Evolutionary conservation across 2,797 vertebrate species (phyloP), one percentile per base, ranked within the genome.

Genomic region (Dermochelys coriacea): DNA sequence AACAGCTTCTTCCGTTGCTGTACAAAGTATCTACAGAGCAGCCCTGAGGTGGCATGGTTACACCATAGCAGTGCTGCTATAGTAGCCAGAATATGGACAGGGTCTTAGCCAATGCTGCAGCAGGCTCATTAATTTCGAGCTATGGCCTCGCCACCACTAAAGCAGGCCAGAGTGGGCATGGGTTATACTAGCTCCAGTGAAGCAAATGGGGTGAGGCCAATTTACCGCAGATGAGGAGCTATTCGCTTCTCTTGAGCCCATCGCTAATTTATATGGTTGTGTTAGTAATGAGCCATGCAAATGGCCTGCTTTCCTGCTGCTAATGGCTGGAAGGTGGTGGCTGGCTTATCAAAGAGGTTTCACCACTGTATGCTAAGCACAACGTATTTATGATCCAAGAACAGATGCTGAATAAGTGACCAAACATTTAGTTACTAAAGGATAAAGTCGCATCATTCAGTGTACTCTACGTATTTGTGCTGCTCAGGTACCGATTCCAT

Each of bases 401-500:
- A 29, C 27, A 18, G 74, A 77, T 4, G 29, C 23, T 15, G 45
- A 71, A 25, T 71, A 23, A 71, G 37, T 21, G 64, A 37, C 3
- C 37, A 5, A 21, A 68, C 64, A n/a, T 41, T 10, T 19, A 71
- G 64, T n/a, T 71, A 41, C n/a, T 31, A 77, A 49, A 18, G 45
- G 74, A 7, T 51, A 49, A 51, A 79, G 49, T 34, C 49, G 4
- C 9, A 79, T 47, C 31, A 6, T 79, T 19, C 77, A 10, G 37
- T 34, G 8, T 61, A 45, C 47, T 9, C 21, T 11, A 12, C 27
- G 2, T 1, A 45, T 31, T 1, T 11, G 34, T 41, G 7, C 8
- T 4, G 1, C 0, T 52, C 2, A 0, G 57, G 7, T 27, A 2
- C 29, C 0, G 0, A 0, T 41, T 55, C 82, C 29, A 18, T 77